Evolutionary conservation across 2,797 vertebrate genomes (phyloP).

Genomic region (Acropternis orthonyx): DNA sequence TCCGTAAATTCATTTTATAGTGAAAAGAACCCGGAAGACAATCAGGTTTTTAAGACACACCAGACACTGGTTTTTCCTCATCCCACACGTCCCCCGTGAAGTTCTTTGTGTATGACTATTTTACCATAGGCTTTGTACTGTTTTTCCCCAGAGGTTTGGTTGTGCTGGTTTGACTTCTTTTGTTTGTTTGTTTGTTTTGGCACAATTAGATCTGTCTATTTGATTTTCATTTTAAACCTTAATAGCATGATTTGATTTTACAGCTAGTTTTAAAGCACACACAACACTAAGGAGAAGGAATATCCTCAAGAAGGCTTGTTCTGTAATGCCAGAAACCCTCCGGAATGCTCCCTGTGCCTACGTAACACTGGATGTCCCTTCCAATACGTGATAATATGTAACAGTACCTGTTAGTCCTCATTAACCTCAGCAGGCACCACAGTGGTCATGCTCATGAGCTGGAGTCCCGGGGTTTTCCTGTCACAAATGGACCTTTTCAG

Average conservation of each 20-base stretch:
- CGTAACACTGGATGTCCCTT: not conserved
- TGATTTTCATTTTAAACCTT: not conserved
- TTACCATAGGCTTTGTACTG: not conserved
- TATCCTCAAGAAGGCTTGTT: not conserved
- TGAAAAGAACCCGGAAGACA: rapidly evolving
- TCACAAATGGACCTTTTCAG: not conserved
- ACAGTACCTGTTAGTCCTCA: not conserved
- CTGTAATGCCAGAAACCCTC: not conserved
- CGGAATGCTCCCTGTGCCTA: rapidly evolving
- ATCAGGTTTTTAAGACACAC: rapidly evolving
- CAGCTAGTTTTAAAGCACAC: not conserved
- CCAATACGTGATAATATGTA: not conserved
- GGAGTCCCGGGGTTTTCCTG: not conserved
- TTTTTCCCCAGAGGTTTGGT: not conserved
- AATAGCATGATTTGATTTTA: not conserved
- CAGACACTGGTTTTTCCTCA: too few species aligned
- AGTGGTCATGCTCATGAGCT: rapidly evolving
- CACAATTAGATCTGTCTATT: not conserved
- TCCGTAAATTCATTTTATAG: rapidly evolving
- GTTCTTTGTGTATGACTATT: rapidly evolving
- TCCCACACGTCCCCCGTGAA: rapidly evolving
- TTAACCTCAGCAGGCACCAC: not conserved
- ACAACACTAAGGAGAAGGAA: not conserved
- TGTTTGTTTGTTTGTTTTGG: not conserved
- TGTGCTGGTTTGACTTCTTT: not conserved